phyloP scores from a whole-genome alignment of 1,140 invertebrate genomes.

The Campoletis sonorensis region DNA sequence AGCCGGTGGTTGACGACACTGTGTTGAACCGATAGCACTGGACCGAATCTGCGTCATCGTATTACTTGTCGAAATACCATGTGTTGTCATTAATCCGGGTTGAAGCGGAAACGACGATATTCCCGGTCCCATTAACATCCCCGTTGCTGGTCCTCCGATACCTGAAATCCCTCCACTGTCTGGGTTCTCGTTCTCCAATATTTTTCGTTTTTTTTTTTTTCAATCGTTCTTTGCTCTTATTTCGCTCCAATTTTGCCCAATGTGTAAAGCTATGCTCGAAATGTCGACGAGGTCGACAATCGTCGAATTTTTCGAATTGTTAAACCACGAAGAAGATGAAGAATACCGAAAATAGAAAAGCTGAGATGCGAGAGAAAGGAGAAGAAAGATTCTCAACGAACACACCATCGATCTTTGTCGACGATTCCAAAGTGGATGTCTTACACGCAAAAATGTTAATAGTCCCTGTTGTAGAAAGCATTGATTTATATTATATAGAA shows the following conservation, averaged over 20 bases:
- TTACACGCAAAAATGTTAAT: no score
- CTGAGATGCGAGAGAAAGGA: no score
- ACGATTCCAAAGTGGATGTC: no score
- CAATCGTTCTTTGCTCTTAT: background rate
- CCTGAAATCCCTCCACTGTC: slow-evolving; percentile 75
- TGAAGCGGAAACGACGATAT: slow-evolving; percentile 69
- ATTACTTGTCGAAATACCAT: slow-evolving; percentile 49
- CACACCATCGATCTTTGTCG: no score
- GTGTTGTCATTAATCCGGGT: slow-evolving; percentile 57
- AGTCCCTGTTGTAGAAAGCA: no score
- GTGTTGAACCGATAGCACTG: slow-evolving; percentile 58
- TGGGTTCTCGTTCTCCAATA: slow-evolving; percentile 64
- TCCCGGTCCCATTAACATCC: slow-evolving; percentile 65
- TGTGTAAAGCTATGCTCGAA: slow-evolving; percentile 10
- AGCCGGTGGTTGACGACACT: slow-evolving; percentile 81
- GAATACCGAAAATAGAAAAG: no score
- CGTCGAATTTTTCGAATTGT: slow-evolving; percentile 10
- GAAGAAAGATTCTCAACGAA: no score
- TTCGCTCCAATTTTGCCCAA: slow-evolving; percentile 22
- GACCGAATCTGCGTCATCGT: slow-evolving; percentile 61
- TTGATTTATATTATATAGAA: no score
- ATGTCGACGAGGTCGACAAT: background rate
- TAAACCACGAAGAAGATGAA: no score
- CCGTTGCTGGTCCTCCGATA: slow-evolving; percentile 65
- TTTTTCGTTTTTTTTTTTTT: slow-evolving; percentile 42